A percentile compares a stretch with the other conserved stretches of the same genome.
These are phyloP conservation scores for Callipepla californica DNA, from an alignment of 2,113 vertebrate genomes.

Conservation along the genomic window DNA sequence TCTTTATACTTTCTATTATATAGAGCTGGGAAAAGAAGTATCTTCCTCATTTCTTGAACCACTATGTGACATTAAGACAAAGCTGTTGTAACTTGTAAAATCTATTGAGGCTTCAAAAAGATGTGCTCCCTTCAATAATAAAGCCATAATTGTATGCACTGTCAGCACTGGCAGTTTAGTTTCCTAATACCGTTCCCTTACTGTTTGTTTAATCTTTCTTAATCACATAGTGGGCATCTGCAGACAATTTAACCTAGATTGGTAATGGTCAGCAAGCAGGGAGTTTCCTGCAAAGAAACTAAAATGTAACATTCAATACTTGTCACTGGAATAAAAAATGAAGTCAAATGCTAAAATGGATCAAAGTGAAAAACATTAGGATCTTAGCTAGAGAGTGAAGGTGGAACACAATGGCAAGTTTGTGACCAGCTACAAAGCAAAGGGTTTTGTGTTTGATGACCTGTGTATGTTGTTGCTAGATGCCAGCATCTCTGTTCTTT, in stretches of 20 bases:
- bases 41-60: neutral
- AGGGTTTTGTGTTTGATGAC: neutral
- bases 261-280: constrained; percentile 53
- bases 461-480: neutral
- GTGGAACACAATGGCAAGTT: neutral
- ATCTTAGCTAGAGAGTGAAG: constrained; percentile 21
- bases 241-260: constrained; percentile 61
- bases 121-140: neutral
- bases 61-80: neutral
- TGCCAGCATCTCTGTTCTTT: neutral
- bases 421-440: neutral
- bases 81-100: neutral
- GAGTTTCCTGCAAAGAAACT: constrained; percentile 48
- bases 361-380: constrained; percentile 16
- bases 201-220: constrained; percentile 70
- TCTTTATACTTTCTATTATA: neutral
- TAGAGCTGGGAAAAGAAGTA: neutral
- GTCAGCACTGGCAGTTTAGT: constrained; percentile 43
- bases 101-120: neutral
- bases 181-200: constrained; percentile 70
- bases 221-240: constrained; percentile 53
- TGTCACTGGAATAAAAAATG: constrained; percentile 63
- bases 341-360: constrained; percentile 38
- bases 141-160: constrained; percentile 30
- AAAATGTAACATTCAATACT: constrained; percentile 30